Base-by-base conservation (phyloP, 1,140 invertebrate genomes). In the Apocrypta bakeri region DNA sequence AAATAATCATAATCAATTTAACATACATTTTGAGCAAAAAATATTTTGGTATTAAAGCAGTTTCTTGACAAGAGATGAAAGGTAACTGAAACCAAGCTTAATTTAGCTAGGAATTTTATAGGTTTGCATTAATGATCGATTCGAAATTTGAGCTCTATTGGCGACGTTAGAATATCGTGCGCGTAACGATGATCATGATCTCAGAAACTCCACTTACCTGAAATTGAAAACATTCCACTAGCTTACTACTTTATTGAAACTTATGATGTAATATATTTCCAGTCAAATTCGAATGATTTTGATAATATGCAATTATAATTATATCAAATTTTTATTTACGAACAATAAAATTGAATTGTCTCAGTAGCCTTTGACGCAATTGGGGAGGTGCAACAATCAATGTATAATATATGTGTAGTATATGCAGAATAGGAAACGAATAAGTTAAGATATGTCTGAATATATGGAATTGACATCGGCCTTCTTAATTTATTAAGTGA, bases 121-220 rank as follows among this genome's bases (percentile, higher is more conserved):
- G 2, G 17, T 7, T 4, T n/a, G 48, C 0, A n/a, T 56, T 17
- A 21, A 3, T 21, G 48, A 21, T 21, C 7, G 21, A 56, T 56
- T 56, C 7, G 48, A 56, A 56, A 56, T 56, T 17, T 4, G 48
- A n/a, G 14, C n/a, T n/a, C 21, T 7, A n/a, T 56, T 56, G 21
- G 21, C 42, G 42, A 21, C n/a, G 40, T 12, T 1, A 56, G 48
- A 56, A 56, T n/a, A 9, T 79, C 64, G 27, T 79, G 66, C 37
- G 27, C 17, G 1, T 78, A 78, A 69, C 64, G 69, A 74, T 73
- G 9, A 17, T 68, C 69, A 8, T 77, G 63, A 68, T 37, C 40
- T 56, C 7, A 17, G 42, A 48, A 17, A n/a, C n/a, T n/a, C n/a
- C n/a, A n/a, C n/a, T n/a, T n/a, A n/a, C n/a, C n/a, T n/a, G n/a